phyloP scores from a whole-genome alignment of 2,113 vertebrate genomes.

The Perca schrenkii region DNA sequence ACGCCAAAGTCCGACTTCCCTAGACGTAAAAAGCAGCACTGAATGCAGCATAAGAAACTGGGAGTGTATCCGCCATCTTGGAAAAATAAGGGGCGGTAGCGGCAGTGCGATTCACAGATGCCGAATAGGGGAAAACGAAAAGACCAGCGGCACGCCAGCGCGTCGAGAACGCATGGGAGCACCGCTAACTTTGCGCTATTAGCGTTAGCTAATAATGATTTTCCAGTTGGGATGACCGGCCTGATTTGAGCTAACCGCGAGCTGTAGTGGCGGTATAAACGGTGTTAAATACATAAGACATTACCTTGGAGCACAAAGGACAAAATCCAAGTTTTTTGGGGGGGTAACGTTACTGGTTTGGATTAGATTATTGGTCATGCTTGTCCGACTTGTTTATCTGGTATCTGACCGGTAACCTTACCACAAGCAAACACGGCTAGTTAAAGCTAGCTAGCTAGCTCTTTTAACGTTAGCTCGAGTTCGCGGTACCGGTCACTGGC shows the following conservation, averaged over 20 bases:
- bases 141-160: neutral
- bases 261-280: neutral
- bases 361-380: neutral
- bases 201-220: slow-evolving; percentile 47
- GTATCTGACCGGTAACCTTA: slow-evolving; percentile 9
- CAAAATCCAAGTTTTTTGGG: neutral
- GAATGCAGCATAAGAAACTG: slow-evolving; percentile 54
- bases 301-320: fast-evolving
- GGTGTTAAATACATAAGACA: neutral
- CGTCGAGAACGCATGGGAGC: neutral
- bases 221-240: slow-evolving; percentile 46
- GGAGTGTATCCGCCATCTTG: slow-evolving; percentile 91
- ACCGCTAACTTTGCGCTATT: slow-evolving; percentile 24
- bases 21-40: too few relatives aligned
- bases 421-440: slow-evolving; percentile 16
- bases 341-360: too few relatives aligned
- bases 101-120: slow-evolving; percentile 81
- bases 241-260: slow-evolving; percentile 40
- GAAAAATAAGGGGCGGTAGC: slow-evolving; percentile 81
- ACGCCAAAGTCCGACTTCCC: too few relatives aligned
- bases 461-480: slow-evolving; percentile 37
- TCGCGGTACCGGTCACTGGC: slow-evolving; percentile 2
- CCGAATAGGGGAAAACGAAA: slow-evolving; percentile 64
- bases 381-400: neutral
- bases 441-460: slow-evolving; percentile 39